Conservation (phyloP, 2,113 vertebrate species). For the Saccopteryx leptura region DNA sequence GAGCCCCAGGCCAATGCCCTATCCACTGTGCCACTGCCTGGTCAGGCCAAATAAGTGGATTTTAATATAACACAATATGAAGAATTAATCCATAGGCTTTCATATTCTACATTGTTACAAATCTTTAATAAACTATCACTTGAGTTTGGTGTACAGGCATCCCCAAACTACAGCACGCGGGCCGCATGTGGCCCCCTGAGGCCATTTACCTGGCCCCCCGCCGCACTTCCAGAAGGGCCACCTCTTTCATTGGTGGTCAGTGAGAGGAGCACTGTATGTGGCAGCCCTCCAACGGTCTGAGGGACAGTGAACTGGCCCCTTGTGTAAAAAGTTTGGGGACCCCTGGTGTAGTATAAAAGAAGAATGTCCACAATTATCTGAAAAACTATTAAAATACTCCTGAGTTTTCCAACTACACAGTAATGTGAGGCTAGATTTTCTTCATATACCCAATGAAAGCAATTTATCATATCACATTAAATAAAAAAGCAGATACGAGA, state of each 20-base stretch:
- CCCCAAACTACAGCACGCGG: too few species aligned
- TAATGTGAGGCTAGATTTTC: slow-evolving; percentile 32
- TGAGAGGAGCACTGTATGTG: too few species aligned
- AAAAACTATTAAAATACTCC: slow-evolving; percentile 2
- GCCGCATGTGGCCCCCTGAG: too few species aligned
- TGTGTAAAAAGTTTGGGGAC: too few species aligned
- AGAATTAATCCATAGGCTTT: not conserved
- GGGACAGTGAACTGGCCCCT: too few species aligned
- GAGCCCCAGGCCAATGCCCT: too few species aligned
- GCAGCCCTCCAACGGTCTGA: too few species aligned
- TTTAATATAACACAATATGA: not conserved
- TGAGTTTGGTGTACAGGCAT: not conserved
- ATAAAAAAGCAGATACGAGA: not conserved
- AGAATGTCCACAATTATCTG: not conserved
- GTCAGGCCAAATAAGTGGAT: not conserved
- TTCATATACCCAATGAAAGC: slow-evolving; percentile 15
- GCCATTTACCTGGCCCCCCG: too few species aligned
- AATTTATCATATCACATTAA: slow-evolving; percentile 27
- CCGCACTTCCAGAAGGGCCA: too few species aligned
- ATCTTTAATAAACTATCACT: not conserved
- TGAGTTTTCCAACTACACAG: not conserved
- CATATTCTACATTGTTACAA: not conserved
- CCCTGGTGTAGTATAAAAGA: not conserved
- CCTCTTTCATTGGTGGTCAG: too few species aligned
- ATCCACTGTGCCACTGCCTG: too few species aligned